Evolutionary conservation across 2,797 vertebrate species (phyloP).

Genomic region (Hypotaenidia philippensis): DNA sequence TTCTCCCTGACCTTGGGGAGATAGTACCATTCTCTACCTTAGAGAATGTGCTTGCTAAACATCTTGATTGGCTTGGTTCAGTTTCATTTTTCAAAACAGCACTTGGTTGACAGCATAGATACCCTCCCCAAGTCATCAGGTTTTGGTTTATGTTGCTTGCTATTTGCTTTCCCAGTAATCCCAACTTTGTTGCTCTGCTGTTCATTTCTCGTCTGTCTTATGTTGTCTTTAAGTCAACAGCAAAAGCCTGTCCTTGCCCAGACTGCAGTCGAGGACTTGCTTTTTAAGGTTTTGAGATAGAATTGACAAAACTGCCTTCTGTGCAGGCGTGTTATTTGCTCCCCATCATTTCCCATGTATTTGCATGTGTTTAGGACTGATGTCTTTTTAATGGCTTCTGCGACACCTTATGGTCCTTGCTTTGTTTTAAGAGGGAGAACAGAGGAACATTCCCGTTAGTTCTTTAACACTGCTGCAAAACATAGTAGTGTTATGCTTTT

Average conservation of each 20-base stretch:
- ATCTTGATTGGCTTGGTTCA: neutral
- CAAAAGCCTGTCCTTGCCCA: neutral
- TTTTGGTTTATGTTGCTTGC: neutral
- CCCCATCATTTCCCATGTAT: neutral
- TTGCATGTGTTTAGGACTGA: neutral
- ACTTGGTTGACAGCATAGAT: neutral
- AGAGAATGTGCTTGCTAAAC: neutral
- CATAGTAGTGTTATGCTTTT: neutral
- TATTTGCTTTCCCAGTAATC: neutral
- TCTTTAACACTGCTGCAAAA: neutral
- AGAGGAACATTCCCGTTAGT: neutral
- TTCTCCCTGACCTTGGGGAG: neutral
- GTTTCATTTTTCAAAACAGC: neutral
- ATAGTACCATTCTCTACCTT: neutral
- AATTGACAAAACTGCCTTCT: neutral
- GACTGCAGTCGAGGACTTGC: neutral
- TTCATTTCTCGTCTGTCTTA: neutral
- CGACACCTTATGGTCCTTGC: neutral
- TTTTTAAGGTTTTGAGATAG: neutral
- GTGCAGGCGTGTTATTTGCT: neutral
- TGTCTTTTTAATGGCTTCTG: neutral
- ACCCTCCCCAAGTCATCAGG: neutral
- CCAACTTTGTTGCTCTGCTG: neutral
- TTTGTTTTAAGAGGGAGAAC: neutral
- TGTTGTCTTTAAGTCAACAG: neutral